Conservation (phyloP, 2,113 vertebrate genomes). For the Neotragus pygmaeus region DNA sequence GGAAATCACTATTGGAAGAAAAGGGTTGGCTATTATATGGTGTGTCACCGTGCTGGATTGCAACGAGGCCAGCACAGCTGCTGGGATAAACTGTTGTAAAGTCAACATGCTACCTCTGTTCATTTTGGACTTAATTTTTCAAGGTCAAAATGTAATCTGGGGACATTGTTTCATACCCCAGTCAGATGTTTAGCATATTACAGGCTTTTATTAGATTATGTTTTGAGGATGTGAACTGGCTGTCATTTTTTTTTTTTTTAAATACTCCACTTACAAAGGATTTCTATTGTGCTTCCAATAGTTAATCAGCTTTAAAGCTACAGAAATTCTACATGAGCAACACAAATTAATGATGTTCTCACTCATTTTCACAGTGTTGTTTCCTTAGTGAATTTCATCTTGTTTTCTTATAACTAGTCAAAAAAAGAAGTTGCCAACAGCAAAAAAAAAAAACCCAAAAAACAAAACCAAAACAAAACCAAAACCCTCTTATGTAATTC, state of each 20-base stretch:
- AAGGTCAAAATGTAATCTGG: constrained; percentile 21
- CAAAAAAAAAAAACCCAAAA: not conserved
- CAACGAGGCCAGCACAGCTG: not conserved
- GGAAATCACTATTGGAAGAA: not conserved
- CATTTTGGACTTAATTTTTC: not conserved
- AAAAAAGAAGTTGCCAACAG: not conserved
- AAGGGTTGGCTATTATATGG: not conserved
- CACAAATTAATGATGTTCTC: not conserved
- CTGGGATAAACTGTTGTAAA: not conserved
- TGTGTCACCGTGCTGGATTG: not conserved
- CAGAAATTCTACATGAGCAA: not conserved
- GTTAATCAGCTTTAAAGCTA: not conserved
- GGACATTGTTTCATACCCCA: not conserved
- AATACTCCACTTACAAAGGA: not conserved
- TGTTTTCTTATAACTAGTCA: not conserved
- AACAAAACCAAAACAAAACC: not conserved
- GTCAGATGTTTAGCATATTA: not conserved
- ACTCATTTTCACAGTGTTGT: not conserved
- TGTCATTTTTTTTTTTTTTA: not conserved
- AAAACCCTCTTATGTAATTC: not conserved
- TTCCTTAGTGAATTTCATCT: constrained; percentile 4
- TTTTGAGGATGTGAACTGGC: not conserved
- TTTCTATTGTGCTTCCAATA: not conserved
- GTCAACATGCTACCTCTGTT: not conserved
- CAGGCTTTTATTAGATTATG: not conserved